A percentile compares a stretch with the other conserved stretches of the same genome.
These are phyloP conservation scores for Archocentrus centrarchus DNA, from an alignment of 2,113 vertebrate genomes.

Conservation along the genomic window DNA sequence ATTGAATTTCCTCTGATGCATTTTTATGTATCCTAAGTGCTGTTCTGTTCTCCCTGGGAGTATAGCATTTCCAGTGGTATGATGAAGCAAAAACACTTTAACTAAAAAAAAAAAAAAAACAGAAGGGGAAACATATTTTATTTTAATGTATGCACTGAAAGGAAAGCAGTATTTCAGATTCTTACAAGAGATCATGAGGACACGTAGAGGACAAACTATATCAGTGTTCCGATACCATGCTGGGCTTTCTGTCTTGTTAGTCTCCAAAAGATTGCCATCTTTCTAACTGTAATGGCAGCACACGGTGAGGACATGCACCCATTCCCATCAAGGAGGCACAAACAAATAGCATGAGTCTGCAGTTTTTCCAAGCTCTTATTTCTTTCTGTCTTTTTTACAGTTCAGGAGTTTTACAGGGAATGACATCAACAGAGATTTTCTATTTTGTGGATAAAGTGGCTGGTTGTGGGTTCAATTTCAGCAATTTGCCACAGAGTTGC, in stretches of 20 bases:
- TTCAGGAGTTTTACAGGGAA: constrained; percentile 23
- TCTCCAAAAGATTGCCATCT: constrained; percentile 41
- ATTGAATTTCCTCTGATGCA: constrained; percentile 81
- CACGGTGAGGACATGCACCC: constrained; percentile 32
- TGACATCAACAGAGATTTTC: constrained; percentile 31
- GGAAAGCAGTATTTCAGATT: constrained; percentile 24
- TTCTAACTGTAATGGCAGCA: constrained; percentile 39
- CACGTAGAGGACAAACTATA: constrained; percentile 44
- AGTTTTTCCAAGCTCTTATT: constrained; percentile 21
- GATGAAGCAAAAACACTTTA: constrained; percentile 69
- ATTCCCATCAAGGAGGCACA: constrained; percentile 22
- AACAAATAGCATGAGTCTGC: constrained; percentile 42
- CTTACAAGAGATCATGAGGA: constrained; percentile 25
- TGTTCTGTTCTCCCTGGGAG: constrained; percentile 62
- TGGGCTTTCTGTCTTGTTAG: constrained; percentile 51
- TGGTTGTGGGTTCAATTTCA: constrained; percentile 34
- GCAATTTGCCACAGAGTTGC: constrained; percentile 28
- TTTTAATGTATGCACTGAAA: constrained; percentile 59
- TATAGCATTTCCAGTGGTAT: constrained; percentile 71
- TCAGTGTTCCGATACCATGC: constrained; percentile 25
- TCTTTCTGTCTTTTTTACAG: constrained; percentile 28
- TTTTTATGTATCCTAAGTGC: constrained; percentile 80
- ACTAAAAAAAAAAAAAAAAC: constrained; percentile 34
- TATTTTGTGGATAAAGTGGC: constrained; percentile 23
- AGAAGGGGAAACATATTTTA: constrained; percentile 52